Evolutionary conservation across 2,113 vertebrate species (phyloP).

Genomic region (Protobothrops flavoviridis): DNA sequence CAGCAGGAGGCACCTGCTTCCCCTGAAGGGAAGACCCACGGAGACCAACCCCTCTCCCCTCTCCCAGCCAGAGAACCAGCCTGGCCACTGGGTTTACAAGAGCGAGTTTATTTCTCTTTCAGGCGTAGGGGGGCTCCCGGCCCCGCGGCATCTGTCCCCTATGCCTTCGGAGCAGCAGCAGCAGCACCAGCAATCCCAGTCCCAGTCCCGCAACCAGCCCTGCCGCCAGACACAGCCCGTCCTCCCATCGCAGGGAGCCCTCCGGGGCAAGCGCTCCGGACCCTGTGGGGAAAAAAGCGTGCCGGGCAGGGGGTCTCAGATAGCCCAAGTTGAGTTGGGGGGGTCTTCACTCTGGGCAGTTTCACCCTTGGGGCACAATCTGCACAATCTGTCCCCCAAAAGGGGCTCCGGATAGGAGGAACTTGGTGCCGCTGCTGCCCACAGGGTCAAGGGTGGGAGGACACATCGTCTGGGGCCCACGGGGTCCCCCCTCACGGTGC

Average conservation of each 20-base stretch:
- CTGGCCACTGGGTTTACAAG: not conserved
- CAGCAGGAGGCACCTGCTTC: not conserved
- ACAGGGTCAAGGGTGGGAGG: not conserved
- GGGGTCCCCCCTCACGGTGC: too few relatives aligned
- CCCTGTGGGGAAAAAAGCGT: not conserved
- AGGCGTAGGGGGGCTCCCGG: rapidly evolving
- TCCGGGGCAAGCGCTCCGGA: not conserved
- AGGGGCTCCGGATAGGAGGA: rapidly evolving
- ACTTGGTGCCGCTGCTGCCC: not conserved
- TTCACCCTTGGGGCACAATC: not conserved
- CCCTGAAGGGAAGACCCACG: not conserved
- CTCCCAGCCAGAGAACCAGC: not conserved
- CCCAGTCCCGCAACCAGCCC: rapidly evolving
- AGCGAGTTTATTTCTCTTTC: not conserved
- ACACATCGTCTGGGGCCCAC: not conserved
- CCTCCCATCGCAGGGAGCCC: not conserved
- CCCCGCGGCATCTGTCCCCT: not conserved
- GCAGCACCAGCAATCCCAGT: rapidly evolving
- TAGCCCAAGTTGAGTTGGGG: too few relatives aligned
- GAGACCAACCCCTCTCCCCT: not conserved
- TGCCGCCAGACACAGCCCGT: rapidly evolving
- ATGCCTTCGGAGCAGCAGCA: not conserved
- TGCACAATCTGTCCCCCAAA: too few relatives aligned
- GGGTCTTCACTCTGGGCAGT: not conserved
- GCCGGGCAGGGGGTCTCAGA: too few relatives aligned